A percentile compares a stretch with the other conserved stretches of the same genome.
Conservation (phyloP, 2,797 vertebrate species). For the Ciconia nigra region DNA sequence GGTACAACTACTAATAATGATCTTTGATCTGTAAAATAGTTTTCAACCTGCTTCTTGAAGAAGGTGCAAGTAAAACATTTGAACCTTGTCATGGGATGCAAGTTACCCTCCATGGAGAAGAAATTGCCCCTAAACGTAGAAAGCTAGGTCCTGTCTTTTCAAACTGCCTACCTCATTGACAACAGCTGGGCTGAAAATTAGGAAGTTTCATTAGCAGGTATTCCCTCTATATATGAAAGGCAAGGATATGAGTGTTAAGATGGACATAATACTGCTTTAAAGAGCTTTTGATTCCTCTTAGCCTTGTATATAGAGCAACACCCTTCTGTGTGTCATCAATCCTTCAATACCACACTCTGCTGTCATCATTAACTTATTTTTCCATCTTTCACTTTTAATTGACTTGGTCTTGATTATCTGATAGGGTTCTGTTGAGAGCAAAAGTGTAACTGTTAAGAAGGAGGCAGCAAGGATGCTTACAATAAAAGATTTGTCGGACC, state of each 20-base stretch:
- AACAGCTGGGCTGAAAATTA: neutral
- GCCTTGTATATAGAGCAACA: neutral
- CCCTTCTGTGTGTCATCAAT: neutral
- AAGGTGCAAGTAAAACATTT: neutral
- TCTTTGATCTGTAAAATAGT: neutral
- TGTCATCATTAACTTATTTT: neutral
- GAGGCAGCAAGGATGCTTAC: neutral
- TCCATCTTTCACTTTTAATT: neutral
- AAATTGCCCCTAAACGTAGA: neutral
- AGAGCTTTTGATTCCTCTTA: neutral
- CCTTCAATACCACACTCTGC: neutral
- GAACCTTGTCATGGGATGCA: neutral
- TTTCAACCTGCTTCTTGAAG: neutral
- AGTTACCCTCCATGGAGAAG: neutral
- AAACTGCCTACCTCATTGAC: neutral
- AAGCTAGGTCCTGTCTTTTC: neutral
- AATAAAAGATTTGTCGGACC: neutral
- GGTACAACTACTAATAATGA: neutral
- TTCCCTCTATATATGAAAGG: neutral
- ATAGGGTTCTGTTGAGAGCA: neutral
- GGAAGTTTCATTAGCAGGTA: neutral
- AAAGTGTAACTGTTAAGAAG: neutral
- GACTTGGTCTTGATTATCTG: neutral
- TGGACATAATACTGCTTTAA: neutral
- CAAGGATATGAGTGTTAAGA: neutral